Conservation (phyloP, 2,888 invertebrate species). For the Acleris holmiana region DNA sequence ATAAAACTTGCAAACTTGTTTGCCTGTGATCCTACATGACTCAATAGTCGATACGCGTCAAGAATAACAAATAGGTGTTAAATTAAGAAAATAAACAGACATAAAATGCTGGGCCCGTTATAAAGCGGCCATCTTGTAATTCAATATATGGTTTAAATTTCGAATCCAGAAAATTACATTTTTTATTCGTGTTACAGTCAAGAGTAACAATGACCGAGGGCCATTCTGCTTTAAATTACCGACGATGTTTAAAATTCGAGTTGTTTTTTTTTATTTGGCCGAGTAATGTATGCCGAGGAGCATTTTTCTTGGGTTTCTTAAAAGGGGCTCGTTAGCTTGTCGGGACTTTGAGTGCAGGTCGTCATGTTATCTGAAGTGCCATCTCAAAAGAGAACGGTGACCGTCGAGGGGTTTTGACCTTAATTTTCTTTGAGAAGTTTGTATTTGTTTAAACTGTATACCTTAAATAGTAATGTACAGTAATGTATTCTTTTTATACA, state of each 20-base stretch:
- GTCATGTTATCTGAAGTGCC: conserved; percentile 15
- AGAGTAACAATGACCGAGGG: conserved; percentile 16
- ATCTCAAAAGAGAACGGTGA: conserved; percentile 6
- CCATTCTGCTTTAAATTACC: not conserved
- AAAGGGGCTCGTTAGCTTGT: conserved; percentile 12
- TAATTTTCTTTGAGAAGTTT: conserved; percentile 18
- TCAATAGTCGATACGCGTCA: not conserved
- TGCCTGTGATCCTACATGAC: not conserved
- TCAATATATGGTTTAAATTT: conserved; percentile 24
- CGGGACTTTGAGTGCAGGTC: conserved; percentile 4
- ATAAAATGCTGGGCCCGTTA: not conserved
- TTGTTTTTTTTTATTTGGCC: conserved; percentile 4
- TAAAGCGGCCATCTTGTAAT: conserved; percentile 12
- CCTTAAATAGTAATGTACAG: not conserved
- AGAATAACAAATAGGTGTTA: not conserved
- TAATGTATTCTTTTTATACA: not conserved
- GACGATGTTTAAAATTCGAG: conserved; percentile 10
- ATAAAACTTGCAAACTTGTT: not conserved
- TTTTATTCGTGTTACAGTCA: conserved; percentile 24
- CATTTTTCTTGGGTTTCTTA: conserved; percentile 15
- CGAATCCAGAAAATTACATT: conserved; percentile 23
- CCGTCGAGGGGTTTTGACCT: conserved; percentile 22
- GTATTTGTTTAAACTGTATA: conserved; percentile 2
- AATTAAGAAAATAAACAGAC: not conserved
- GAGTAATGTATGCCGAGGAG: conserved; percentile 2